These are phyloP conservation scores for Calvadosia cruxmelitensis DNA, from an alignment of 30 jellyfish, hydroid and myxozoan species.

Conservation along the genomic window DNA sequence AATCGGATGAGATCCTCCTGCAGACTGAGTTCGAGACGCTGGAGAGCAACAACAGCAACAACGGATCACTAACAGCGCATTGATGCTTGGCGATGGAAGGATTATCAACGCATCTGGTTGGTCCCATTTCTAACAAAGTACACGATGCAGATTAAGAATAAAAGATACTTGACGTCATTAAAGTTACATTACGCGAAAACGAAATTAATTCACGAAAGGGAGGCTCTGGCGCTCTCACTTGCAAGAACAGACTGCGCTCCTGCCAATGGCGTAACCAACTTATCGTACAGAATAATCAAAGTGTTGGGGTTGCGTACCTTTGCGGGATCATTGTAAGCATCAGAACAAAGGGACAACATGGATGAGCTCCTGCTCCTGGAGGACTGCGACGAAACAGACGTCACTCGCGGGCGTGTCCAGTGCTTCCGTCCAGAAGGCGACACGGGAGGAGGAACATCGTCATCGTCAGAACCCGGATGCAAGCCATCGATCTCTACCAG, in stretches of 20 bases:
- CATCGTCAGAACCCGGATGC: constrained; percentile 80
- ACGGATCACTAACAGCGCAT: background rate
- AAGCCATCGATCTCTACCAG: constrained; percentile 47
- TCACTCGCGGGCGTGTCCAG: constrained; percentile 31
- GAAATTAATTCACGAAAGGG: too few species aligned
- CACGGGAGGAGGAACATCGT: constrained; percentile 10
- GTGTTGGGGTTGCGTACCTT: constrained; percentile 12
- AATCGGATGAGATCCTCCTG: constrained; percentile 55
- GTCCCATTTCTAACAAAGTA: too few species aligned
- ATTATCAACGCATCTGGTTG: too few species aligned
- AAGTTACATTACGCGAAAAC: too few species aligned
- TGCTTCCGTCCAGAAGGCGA: constrained; percentile 18
- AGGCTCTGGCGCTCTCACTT: too few species aligned
- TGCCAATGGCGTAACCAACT: too few species aligned
- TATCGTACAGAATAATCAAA: too few species aligned
- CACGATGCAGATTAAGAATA: too few species aligned
- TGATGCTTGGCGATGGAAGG: background rate
- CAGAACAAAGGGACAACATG: constrained; percentile 27
- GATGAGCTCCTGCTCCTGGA: constrained; percentile 61
- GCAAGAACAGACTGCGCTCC: too few species aligned
- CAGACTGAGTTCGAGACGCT: constrained; percentile 10
- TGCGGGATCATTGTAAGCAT: constrained; percentile 21
- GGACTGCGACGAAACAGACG: constrained; percentile 19
- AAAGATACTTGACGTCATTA: too few species aligned
- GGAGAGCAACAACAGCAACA: background rate